These are phyloP conservation scores for Ephialtes manifestator DNA, from an alignment of 2,888 invertebrate genomes.

Conservation along the genomic window DNA sequence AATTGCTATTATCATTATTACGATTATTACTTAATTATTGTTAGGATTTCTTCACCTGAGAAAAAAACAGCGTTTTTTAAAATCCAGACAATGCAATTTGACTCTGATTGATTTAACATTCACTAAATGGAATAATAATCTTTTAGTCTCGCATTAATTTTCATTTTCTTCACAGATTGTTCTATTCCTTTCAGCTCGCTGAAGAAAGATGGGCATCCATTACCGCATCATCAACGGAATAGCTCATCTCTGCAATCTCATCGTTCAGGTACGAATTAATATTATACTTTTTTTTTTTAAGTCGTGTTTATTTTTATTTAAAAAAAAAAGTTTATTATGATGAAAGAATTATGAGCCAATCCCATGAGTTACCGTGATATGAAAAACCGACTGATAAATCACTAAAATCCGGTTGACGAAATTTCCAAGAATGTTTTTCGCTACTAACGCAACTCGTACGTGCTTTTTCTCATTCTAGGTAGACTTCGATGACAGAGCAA, in stretches of 20 bases:
- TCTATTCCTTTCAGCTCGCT: slow-evolving; percentile 98
- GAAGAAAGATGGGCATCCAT: slow-evolving; percentile 99
- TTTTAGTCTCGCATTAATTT: slow-evolving; percentile 7
- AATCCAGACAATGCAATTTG: slow-evolving; percentile 88
- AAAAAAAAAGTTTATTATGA: slow-evolving; percentile 72
- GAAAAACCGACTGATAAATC: slow-evolving; percentile 78
- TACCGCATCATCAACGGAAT: slow-evolving; percentile 99
- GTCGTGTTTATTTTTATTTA: slow-evolving; percentile 29
- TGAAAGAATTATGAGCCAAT: slow-evolving; percentile 84
- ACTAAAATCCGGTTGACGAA: slow-evolving; percentile 57
- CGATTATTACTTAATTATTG: slow-evolving; percentile 87
- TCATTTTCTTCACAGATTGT: slow-evolving; percentile 92
- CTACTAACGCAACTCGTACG: slow-evolving; percentile 14
- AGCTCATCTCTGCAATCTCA: slow-evolving; percentile 97
- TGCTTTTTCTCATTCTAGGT: slow-evolving; percentile 86
- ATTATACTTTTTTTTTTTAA: slow-evolving; percentile 17
- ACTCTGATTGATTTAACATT: slow-evolving; percentile 87
- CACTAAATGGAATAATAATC: background rate
- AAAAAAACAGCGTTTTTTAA: slow-evolving; percentile 73
- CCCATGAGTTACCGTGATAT: slow-evolving; percentile 83
- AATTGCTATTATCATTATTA: background rate
- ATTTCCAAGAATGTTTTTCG: slow-evolving; percentile 58
- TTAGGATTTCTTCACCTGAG: slow-evolving; percentile 96
- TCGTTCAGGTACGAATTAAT: slow-evolving; percentile 90
- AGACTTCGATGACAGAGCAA: slow-evolving; percentile 95